Evolutionary conservation across 2,888 invertebrate species (phyloP).

Genomic region (Rhodophaea formosa): DNA sequence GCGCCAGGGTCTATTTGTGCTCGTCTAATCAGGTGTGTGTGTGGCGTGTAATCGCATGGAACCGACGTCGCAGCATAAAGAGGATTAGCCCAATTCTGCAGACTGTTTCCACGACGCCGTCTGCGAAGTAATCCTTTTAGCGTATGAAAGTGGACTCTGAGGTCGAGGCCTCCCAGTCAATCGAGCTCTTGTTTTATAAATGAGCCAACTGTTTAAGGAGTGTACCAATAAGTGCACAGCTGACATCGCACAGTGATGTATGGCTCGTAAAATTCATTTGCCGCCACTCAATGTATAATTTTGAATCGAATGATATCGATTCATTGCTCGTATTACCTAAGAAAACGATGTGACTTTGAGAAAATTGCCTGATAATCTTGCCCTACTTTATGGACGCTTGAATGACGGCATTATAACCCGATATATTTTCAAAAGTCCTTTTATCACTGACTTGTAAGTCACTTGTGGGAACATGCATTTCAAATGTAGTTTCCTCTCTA

Average conservation of each 20-base stretch:
- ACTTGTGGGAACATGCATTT: neutral
- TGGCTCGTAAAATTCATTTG: conserved; percentile 28
- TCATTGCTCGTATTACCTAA: conserved; percentile 18
- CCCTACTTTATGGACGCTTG: neutral
- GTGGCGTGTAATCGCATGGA: conserved; percentile 31
- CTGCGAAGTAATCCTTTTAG: conserved; percentile 50
- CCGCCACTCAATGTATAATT: conserved; percentile 26
- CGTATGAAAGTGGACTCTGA: conserved; percentile 40
- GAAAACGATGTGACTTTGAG: conserved; percentile 14
- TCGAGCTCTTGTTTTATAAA: conserved; percentile 45
- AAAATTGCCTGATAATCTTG: conserved; percentile 10
- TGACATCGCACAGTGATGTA: conserved; percentile 31
- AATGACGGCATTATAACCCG: neutral
- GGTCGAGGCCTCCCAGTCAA: conserved; percentile 49
- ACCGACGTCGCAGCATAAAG: conserved; percentile 36
- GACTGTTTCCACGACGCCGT: conserved; percentile 43
- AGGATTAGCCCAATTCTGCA: conserved; percentile 54
- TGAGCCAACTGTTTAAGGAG: conserved; percentile 43
- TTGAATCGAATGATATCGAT: conserved; percentile 21
- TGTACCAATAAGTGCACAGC: conserved; percentile 43
- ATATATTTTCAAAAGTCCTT: neutral
- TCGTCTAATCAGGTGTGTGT: conserved; percentile 32
- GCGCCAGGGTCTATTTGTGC: conserved; percentile 38
- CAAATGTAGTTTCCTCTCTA: neutral
- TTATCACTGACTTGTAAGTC: neutral